phyloP scores from a whole-genome alignment of 2,797 vertebrate species.

The Mus spretus region DNA sequence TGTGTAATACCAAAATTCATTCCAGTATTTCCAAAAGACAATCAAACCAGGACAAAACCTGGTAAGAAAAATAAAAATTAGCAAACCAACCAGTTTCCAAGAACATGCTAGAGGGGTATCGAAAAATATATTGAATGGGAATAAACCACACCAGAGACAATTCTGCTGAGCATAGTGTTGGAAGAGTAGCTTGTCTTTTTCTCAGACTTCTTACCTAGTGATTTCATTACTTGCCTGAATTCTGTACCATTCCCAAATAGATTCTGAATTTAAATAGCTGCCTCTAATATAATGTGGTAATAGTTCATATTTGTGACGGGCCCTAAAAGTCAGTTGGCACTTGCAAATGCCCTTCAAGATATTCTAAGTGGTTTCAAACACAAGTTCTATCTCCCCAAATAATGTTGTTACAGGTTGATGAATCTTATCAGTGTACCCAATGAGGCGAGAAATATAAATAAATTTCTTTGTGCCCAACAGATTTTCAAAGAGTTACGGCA shows the following conservation, averaged over 20 bases:
- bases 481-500: conserved; percentile 33
- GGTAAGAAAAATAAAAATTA: conserved; percentile 59
- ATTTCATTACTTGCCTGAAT: conserved; percentile 25
- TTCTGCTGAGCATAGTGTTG: conserved; percentile 11
- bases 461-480: background rate
- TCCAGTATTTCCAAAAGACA: conserved; percentile 54
- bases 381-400: background rate
- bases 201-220: conserved; percentile 10
- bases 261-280: conserved; percentile 43
- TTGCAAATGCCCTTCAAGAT: conserved; percentile 53
- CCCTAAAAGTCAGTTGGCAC: background rate
- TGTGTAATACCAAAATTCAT: background rate
- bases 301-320: conserved; percentile 19
- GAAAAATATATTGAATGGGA: background rate
- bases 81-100: conserved; percentile 23
- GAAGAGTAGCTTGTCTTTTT: conserved; percentile 4
- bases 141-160: background rate
- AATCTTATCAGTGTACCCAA: background rate
- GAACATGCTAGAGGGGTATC: conserved; percentile 39
- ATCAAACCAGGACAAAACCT: conserved; percentile 56
- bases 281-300: conserved; percentile 34
- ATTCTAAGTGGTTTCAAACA: conserved; percentile 12
- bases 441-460: background rate
- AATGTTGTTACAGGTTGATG: conserved; percentile 3
- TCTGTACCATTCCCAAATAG: background rate